These are phyloP conservation scores for Atrina japonica DNA, from an alignment of 2,888 invertebrate species.

Conservation along the genomic window DNA sequence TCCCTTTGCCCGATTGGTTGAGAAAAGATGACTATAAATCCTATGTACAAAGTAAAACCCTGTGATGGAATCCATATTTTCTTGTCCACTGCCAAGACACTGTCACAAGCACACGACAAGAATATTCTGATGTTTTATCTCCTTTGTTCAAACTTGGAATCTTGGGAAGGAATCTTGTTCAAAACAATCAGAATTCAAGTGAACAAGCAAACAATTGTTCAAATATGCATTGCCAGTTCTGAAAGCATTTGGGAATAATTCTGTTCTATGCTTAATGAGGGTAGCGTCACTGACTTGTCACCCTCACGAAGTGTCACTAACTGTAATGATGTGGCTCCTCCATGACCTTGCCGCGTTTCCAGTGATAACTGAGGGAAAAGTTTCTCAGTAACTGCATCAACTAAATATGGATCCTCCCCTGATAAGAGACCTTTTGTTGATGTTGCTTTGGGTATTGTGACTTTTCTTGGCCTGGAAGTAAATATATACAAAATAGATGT, in stretches of 20 bases:
- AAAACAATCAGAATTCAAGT: too few relatives aligned
- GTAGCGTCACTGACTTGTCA: constrained; percentile 80
- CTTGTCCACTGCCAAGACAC: too few relatives aligned
- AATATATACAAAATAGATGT: background rate
- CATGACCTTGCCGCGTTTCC: constrained; percentile 59
- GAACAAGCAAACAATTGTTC: constrained; percentile 3
- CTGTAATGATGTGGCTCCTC: constrained; percentile 73
- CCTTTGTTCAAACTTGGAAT: too few relatives aligned
- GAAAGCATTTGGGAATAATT: constrained; percentile 83
- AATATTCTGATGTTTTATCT: too few relatives aligned
- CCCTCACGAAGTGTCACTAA: constrained; percentile 79
- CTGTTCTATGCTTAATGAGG: constrained; percentile 81
- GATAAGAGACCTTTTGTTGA: constrained; percentile 70
- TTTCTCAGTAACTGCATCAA: constrained; percentile 79
- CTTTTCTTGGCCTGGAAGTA: constrained; percentile 61
- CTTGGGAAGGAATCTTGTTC: too few relatives aligned
- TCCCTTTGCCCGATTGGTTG: too few relatives aligned
- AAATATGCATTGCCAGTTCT: constrained; percentile 82
- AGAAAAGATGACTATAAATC: too few relatives aligned
- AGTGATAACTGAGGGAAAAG: constrained; percentile 79
- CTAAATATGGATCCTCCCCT: constrained; percentile 82
- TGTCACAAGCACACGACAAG: too few relatives aligned
- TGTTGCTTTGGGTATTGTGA: constrained; percentile 55
- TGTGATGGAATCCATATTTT: too few relatives aligned
- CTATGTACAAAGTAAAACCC: too few relatives aligned